Conservation (phyloP, 2,113 vertebrate genomes). For the Amblyopsis rosae region DNA sequence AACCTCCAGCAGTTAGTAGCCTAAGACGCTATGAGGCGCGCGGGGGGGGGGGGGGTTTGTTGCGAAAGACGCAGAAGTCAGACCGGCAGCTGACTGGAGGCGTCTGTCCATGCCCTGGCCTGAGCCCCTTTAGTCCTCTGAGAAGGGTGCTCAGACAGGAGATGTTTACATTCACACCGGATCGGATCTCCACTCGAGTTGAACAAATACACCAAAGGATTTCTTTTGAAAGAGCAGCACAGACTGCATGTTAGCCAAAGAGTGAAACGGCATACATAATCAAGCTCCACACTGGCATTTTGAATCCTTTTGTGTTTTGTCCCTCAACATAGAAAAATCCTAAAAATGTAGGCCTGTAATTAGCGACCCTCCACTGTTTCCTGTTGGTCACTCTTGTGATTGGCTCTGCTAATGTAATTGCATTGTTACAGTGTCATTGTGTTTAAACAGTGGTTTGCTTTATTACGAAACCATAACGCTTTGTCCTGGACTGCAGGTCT, state of each 20-base stretch:
- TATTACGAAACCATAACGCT: constrained; percentile 23
- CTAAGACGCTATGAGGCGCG: constrained; percentile 16
- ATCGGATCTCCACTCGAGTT: constrained; percentile 49
- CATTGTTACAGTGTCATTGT: constrained; percentile 1
- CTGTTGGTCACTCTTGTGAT: not conserved
- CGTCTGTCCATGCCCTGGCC: constrained; percentile 47
- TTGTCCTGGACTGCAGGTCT: constrained; percentile 18
- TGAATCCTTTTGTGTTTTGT: not conserved
- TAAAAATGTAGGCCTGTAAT: constrained; percentile 13
- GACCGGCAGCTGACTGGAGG: constrained; percentile 63
- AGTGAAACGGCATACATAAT: constrained; percentile 31
- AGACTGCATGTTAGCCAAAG: constrained; percentile 1
- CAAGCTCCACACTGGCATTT: not conserved
- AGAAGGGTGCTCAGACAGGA: constrained; percentile 51
- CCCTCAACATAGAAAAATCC: constrained; percentile 23
- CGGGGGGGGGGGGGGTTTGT: not conserved
- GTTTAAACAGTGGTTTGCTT: constrained; percentile 21
- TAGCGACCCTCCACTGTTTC: not conserved
- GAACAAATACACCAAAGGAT: constrained; percentile 52
- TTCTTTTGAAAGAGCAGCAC: constrained; percentile 29
- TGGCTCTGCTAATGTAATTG: constrained; percentile 10
- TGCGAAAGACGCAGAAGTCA: constrained; percentile 22
- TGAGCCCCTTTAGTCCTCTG: constrained; percentile 43
- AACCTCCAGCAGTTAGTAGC: constrained; percentile 56
- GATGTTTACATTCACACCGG: constrained; percentile 64